phyloP scores from a whole-genome alignment of 1,140 invertebrate genomes.

The Papilio machaon region DNA sequence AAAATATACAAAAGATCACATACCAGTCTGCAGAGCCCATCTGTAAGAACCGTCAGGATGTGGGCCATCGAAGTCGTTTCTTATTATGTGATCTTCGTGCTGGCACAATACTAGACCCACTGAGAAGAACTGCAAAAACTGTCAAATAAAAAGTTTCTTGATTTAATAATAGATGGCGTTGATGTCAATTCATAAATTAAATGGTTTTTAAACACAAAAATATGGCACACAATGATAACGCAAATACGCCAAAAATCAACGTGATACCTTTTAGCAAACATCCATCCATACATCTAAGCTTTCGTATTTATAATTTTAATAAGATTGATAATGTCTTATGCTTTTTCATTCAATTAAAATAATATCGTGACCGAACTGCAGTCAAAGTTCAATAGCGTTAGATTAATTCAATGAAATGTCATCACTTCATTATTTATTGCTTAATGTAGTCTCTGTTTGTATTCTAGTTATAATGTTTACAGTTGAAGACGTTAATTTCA shows the following conservation, averaged over 20 bases:
- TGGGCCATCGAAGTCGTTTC: constrained; percentile 67
- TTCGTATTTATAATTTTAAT: too few relatives aligned
- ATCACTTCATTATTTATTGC: neutral
- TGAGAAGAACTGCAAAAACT: neutral
- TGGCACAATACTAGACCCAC: neutral
- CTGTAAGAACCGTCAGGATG: constrained; percentile 65
- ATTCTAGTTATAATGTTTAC: too few relatives aligned
- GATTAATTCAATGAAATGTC: neutral
- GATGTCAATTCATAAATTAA: neutral
- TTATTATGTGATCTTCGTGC: constrained; percentile 49
- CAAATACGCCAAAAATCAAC: too few relatives aligned
- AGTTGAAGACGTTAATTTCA: too few relatives aligned
- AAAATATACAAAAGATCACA: neutral
- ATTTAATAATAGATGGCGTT: neutral
- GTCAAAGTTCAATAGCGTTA: neutral
- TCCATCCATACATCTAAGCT: too few relatives aligned
- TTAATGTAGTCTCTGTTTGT: neutral
- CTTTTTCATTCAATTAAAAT: neutral
- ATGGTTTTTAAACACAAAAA: neutral
- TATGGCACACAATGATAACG: too few relatives aligned
- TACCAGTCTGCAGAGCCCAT: constrained; percentile 70
- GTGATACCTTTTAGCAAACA: too few relatives aligned
- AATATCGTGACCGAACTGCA: neutral
- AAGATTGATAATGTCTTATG: neutral
- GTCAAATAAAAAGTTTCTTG: neutral